Evolutionary conservation across 2,797 vertebrate species (phyloP), one percentile per base, ranked within the genome.

Genomic region (Crypturellus tataupa): DNA sequence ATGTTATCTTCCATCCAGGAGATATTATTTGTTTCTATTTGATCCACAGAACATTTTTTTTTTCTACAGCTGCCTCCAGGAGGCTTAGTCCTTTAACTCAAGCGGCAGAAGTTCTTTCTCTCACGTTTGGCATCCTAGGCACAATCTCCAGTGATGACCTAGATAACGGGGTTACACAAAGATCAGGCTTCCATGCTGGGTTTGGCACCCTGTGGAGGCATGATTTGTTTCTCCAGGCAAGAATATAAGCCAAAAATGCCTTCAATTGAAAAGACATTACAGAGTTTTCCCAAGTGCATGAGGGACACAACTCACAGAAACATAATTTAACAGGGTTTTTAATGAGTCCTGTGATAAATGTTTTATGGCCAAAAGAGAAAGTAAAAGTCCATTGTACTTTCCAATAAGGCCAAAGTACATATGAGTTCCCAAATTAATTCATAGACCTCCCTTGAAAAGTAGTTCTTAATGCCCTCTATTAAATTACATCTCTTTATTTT

Each of bases 401-500:
- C 55, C n/a, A 1, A 72, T 79, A 77, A 91, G 24, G 33, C 87
- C 70, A 90, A 85, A 80, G 82, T 91, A 93, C 21, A 70, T 76
- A n/a, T 12, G 39, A 92, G 47, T 68, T 94, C 63, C 70, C 51
- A 93, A 84, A 93, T 86, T 92, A 93, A 94, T 84, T 93, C 93
- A 84, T 31, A 58, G 47, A 53, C 67, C 46, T 91, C 68, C 40
- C 80, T 80, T 72, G 44, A 96, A 91, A 39, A 93, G 80, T 42
- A 90, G 68, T 97, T 86, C 91, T 89, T 95, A 94, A 89, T 81
- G 89, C 46, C 64, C 24, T 86, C 91, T 93, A 89, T 95, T 96
- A 95, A 94, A 93, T 90, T 94, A 89, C 79, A 90, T 85, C 62
- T 92, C 85, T 97, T 95, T 87, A 88, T 95, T 87, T 97, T 87